These are phyloP conservation scores for Creontiades dilutus DNA, from an alignment of 2,888 invertebrate species.

Conservation along the genomic window DNA sequence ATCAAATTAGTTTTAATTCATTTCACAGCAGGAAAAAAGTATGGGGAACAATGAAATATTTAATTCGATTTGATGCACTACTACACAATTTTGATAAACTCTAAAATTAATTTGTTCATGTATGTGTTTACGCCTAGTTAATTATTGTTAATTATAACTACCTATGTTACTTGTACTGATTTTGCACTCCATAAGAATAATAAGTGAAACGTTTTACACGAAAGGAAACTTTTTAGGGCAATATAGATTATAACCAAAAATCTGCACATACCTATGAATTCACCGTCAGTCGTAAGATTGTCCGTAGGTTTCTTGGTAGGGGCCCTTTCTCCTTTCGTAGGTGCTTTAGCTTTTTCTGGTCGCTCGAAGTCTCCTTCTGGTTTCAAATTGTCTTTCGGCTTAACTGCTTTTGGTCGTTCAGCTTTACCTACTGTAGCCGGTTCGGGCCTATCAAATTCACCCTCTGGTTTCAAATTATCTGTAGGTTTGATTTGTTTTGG, in stretches of 20 bases:
- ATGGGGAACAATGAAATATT: too few species aligned
- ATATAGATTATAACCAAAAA: background rate
- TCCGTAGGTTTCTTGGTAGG: constrained; percentile 76
- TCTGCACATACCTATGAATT: constrained; percentile 72
- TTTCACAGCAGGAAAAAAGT: too few species aligned
- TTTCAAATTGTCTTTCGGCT: constrained; percentile 81
- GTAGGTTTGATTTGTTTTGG: constrained; percentile 78
- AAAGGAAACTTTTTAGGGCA: background rate
- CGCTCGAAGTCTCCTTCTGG: constrained; percentile 78
- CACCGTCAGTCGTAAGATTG: constrained; percentile 77
- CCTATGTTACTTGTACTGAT: too few species aligned
- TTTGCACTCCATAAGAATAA: too few species aligned
- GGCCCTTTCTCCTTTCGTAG: constrained; percentile 76
- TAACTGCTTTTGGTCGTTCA: constrained; percentile 79
- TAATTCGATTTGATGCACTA: too few species aligned
- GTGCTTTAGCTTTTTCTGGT: constrained; percentile 78
- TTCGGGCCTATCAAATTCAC: constrained; percentile 78
- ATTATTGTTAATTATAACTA: too few species aligned
- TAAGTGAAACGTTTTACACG: too few species aligned
- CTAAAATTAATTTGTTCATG: too few species aligned
- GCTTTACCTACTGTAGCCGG: constrained; percentile 78
- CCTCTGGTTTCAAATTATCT: constrained; percentile 80
- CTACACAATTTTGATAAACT: too few species aligned
- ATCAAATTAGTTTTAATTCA: too few species aligned
- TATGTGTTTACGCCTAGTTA: too few species aligned